Percentiles rank a stretch among this genome's conserved stretches.
phyloP scores from a whole-genome alignment of 30 jellyfish, hydroid and myxozoan species.

The Rhopilema esculentum region DNA sequence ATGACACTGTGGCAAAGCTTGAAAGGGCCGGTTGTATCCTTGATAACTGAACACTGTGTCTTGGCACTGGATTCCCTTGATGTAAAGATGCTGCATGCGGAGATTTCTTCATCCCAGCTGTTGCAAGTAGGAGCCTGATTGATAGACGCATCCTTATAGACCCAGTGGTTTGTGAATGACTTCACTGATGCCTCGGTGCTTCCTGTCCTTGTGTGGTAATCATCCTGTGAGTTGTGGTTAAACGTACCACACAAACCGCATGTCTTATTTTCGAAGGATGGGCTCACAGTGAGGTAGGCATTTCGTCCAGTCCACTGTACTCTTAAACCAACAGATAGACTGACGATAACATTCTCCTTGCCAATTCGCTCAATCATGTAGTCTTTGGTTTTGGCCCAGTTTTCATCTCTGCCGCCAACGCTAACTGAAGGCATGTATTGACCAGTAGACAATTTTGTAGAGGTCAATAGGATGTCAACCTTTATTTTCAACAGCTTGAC shows the following conservation, averaged over 20 bases:
- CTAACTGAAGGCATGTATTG: conserved; percentile 73
- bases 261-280: conserved; percentile 83
- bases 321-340: conserved; percentile 56
- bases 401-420: conserved; percentile 79
- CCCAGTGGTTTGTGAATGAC: conserved; percentile 91
- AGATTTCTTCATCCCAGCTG: conserved; percentile 69
- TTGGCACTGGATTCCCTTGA: conserved; percentile 73
- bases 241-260: conserved; percentile 99
- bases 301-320: conserved; percentile 92
- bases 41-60: conserved; percentile 65
- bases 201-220: conserved; percentile 95
- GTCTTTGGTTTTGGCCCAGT: conserved; percentile 58
- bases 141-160: conserved; percentile 76
- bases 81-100: conserved; percentile 80
- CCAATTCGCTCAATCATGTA: conserved; percentile 83
- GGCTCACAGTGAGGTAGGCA: conserved; percentile 88
- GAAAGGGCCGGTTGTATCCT: conserved; percentile 87
- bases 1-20: conserved; percentile 80
- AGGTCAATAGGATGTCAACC: conserved; percentile 57
- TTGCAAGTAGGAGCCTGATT: conserved; percentile 75
- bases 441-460: conserved; percentile 39
- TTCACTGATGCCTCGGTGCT: conserved; percentile 77
- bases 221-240: conserved; percentile 86
- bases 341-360: conserved; percentile 75
- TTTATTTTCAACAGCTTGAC: conserved; percentile 75